Evolutionary conservation across 2,888 invertebrate genomes (phyloP), one percentile per base, ranked within the genome.

Genomic region (Leuctra nigra): DNA sequence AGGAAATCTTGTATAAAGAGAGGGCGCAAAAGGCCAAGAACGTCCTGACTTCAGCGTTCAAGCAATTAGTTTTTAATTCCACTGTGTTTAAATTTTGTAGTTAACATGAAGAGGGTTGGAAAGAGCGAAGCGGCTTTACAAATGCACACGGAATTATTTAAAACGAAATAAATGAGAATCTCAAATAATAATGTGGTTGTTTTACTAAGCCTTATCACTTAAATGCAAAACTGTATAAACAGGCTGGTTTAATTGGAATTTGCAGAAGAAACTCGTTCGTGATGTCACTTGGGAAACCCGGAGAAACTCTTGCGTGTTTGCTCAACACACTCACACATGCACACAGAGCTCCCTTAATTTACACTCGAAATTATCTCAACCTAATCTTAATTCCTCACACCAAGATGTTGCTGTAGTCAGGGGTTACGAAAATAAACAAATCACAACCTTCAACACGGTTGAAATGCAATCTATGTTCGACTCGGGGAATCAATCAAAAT

Each of bases 401-500:
- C 16, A 4, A 13, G 36, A 9, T 13, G 36, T 36, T 36, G 36
- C 36, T n/a, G n/a, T n/a, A n/a, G n/a, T 18, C 39, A n/a, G 9
- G 39, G 39, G 20, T 39, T 39, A 39, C 13, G 20, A 39, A 39
- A 39, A 39, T 39, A 39, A 39, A 39, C 39, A 39, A 14, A 39
- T 18, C n/a, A n/a, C n/a, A n/a, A n/a, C 39, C 39, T 20, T n/a
- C 39, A 20, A n/a, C n/a, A n/a, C n/a, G n/a, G n/a, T n/a, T n/a
- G n/a, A n/a, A n/a, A n/a, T n/a, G n/a, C n/a, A n/a, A n/a, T n/a
- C n/a, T n/a, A n/a, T n/a, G n/a, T n/a, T n/a, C n/a, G n/a, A n/a
- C n/a, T n/a, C n/a, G n/a, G n/a, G n/a, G n/a, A n/a, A n/a, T 39
- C 39, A 39, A 39, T 39, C 39, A 39, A 39, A 39, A 39, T 39